Evolutionary conservation across 2,113 vertebrate species (phyloP).

Genomic region (Dipodomys spectabilis): DNA sequence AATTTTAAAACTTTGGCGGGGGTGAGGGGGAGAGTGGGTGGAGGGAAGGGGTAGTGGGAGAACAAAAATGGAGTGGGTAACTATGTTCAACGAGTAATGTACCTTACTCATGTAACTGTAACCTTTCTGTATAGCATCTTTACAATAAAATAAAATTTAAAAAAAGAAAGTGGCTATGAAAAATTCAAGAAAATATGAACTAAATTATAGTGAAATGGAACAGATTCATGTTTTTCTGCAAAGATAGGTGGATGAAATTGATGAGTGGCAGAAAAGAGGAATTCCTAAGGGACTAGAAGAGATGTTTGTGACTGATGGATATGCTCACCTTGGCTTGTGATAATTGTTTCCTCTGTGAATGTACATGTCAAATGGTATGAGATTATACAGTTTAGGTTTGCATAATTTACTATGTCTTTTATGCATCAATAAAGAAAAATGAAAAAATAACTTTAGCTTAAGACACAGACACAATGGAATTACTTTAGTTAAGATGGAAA

Average conservation of each 20-base stretch:
- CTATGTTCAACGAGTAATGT: no score
- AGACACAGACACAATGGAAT: background rate
- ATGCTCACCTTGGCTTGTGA: background rate
- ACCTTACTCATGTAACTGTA: no score
- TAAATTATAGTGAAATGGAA: background rate
- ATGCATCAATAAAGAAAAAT: background rate
- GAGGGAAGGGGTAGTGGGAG: no score
- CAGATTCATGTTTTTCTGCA: background rate
- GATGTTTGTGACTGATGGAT: background rate
- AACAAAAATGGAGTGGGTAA: no score
- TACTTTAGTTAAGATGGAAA: background rate
- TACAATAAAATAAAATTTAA: no score
- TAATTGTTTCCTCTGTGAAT: background rate
- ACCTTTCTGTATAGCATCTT: no score
- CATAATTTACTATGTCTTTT: background rate
- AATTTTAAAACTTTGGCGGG: no score
- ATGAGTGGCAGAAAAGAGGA: background rate
- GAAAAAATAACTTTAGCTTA: background rate
- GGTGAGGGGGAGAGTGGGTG: no score
- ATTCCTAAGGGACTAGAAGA: background rate
- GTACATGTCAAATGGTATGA: background rate
- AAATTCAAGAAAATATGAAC: background rate
- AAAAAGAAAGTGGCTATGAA: no score
- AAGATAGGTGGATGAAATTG: background rate
- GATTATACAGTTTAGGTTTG: background rate